These are phyloP conservation scores for Furcula furcula DNA, from an alignment of 2,888 invertebrate species.

Conservation along the genomic window DNA sequence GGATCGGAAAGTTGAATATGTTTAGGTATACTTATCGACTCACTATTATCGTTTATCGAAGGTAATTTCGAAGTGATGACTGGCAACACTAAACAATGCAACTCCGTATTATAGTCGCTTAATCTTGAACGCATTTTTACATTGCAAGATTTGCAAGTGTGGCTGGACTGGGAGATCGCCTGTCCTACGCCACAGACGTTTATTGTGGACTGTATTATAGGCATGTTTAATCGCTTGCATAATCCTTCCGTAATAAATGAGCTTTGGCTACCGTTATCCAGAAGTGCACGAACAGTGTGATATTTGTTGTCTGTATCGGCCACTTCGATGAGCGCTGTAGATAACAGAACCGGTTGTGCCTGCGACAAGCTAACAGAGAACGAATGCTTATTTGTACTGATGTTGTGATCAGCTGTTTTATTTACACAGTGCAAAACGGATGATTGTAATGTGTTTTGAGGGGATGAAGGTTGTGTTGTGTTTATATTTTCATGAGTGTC, in stretches of 20 bases:
- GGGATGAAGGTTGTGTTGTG: too few species aligned
- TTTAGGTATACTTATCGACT: not conserved
- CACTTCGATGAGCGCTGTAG: too few species aligned
- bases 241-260: conserved; percentile 7
- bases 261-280: conserved; percentile 9
- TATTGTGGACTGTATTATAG: conserved; percentile 8
- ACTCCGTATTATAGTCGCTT: not conserved
- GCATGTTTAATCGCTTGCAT: conserved; percentile 6
- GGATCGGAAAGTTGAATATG: conserved; percentile 4
- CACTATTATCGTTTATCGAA: not conserved
- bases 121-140: conserved; percentile 4
- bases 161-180: conserved; percentile 3
- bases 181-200: conserved; percentile 6
- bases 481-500: too few species aligned
- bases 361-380: too few species aligned
- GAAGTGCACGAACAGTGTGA: conserved; percentile 9
- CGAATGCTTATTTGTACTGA: too few species aligned
- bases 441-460: too few species aligned
- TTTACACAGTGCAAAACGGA: too few species aligned
- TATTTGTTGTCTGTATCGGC: too few species aligned
- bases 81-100: conserved; percentile 5
- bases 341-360: conserved; percentile 2
- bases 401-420: too few species aligned
- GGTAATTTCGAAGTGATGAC: too few species aligned
- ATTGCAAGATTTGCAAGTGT: conserved; percentile 4